Base-by-base conservation (phyloP, 2,888 invertebrate species). In the Mellilla xanthometata region DNA sequence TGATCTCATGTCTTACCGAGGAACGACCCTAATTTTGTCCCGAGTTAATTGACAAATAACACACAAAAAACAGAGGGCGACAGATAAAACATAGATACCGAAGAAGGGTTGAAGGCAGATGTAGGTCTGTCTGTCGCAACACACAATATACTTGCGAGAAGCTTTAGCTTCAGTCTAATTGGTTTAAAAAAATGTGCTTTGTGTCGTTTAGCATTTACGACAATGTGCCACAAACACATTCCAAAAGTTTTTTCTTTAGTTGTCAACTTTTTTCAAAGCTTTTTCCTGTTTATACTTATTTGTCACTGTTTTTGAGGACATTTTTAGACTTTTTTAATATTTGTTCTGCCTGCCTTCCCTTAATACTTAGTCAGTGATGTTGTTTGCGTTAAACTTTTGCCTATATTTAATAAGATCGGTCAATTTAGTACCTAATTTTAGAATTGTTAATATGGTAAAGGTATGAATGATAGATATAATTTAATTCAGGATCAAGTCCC, bases 191-290 rank as follows among this genome's bases (percentile, higher is more conserved):
- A 12, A 12, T 12, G 12, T 11, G 9, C n/a, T 13, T 9, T 15
- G n/a, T 8, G 41, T 34, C 12, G 33, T 4, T 35, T 26, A 7
- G 13, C 4, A n/a, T 35, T 8, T 35, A 29, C 42, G 42, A 35
- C 35, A 42, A 4, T 7, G 2, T n/a, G 6, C n/a, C 33, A 69
- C 68, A 67, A 69, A 63, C 60, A 51, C 56, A 72, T 74, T 72
- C 73, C 65, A 48, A 38, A 35, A 42, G 48, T 65, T 64, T 65
- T 68, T 62, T 63, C 56, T 48, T 49, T 54, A 69, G 78, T 78
- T 78, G 74, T 79, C 73, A 74, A 60, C 61, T 72, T 77, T 75
- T 72, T 75, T 29, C 22, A 26, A 26, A 31, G 28, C 28, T 33
- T 29, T 35, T 36, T 27, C 41, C 22, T 49, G 29, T 57, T 19